A percentile compares a stretch with the other conserved stretches of the same genome.
phyloP scores from a whole-genome alignment of 2,888 invertebrate genomes.

The Nomada ferruginata region DNA sequence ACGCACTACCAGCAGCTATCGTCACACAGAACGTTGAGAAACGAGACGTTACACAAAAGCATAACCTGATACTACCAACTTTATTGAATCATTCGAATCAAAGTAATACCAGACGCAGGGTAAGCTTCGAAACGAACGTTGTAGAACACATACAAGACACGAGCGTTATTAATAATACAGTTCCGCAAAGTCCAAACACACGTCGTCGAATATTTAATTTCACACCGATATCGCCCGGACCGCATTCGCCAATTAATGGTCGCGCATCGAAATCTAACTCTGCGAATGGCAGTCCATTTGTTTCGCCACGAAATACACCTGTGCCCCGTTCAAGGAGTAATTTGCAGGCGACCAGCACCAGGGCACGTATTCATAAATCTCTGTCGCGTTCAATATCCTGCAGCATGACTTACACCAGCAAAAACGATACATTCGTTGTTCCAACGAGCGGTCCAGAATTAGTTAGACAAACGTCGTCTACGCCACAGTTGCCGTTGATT shows the following conservation, averaged over 20 bases:
- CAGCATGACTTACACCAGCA: constrained; percentile 78
- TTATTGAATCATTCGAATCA: constrained; percentile 78
- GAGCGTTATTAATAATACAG: constrained; percentile 80
- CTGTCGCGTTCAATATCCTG: constrained; percentile 82
- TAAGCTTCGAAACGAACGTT: constrained; percentile 86
- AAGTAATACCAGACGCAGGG: constrained; percentile 84
- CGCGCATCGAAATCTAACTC: constrained; percentile 87
- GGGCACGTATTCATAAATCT: constrained; percentile 75
- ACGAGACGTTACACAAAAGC: constrained; percentile 74
- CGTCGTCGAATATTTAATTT: constrained; percentile 93
- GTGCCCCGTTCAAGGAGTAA: constrained; percentile 88
- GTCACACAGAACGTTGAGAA: constrained; percentile 75
- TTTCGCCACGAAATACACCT: constrained; percentile 92
- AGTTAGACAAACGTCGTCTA: constrained; percentile 65
- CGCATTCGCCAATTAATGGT: constrained; percentile 87
- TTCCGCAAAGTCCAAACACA: constrained; percentile 91
- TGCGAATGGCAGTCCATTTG: constrained; percentile 91
- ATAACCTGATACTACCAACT: constrained; percentile 80
- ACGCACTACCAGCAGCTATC: constrained; percentile 63
- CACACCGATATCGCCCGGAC: constrained; percentile 93
- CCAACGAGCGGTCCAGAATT: constrained; percentile 78
- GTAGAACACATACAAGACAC: constrained; percentile 78
- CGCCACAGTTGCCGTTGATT: constrained; percentile 74
- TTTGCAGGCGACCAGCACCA: constrained; percentile 85
- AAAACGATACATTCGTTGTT: constrained; percentile 79